Base-by-base conservation (phyloP, 2,888 invertebrate genomes). In the Petrolisthes cinctipes region DNA sequence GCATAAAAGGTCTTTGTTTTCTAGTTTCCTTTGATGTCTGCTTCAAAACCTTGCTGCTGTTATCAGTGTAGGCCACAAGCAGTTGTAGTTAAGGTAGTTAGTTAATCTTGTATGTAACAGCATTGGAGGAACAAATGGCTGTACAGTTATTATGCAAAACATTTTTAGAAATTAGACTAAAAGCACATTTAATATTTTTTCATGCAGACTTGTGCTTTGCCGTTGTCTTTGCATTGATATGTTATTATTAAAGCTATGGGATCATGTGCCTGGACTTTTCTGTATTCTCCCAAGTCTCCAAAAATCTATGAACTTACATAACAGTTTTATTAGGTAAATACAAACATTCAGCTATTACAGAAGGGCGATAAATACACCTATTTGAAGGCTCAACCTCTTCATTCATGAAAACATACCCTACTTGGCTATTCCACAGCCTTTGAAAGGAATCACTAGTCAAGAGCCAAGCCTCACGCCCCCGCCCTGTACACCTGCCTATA, bases 181-280 rank as follows among this genome's bases (percentile, higher is more conserved):
- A 85, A 85, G 85, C 85, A 85, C 85, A 85, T 79, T 78, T 68
- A 79, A 85, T 76, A 68, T 78, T 78, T 82, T 68, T 85, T 78
- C 79, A 85, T 68, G 78, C 79, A 79, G 78, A 85, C 57, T 76
- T 85, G 85, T 85, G 85, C 79, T 85, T 85, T 79, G 68, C 85
- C 85, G 79, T 78, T 85, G 85, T 85, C 85, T 85, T 85, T 85
- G 85, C 85, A 85, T 85, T 85, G 85, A 85, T 85, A 85, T 85
- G 85, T 85, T 85, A 85, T 85, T 78, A 53, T 85, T 85, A 85
- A 85, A 85, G 85, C 85, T 85, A 85, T 85, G 79, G 85, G 61
- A 85, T 85, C 53, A 85, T 79, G 79, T 76, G 85, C 79, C 85
- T 78, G 57, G 66, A 85, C 78, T 85, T 79, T 79, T 76, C 53